Conservation (phyloP, 2,113 vertebrate genomes). For the Pycnonotus jocosus region DNA sequence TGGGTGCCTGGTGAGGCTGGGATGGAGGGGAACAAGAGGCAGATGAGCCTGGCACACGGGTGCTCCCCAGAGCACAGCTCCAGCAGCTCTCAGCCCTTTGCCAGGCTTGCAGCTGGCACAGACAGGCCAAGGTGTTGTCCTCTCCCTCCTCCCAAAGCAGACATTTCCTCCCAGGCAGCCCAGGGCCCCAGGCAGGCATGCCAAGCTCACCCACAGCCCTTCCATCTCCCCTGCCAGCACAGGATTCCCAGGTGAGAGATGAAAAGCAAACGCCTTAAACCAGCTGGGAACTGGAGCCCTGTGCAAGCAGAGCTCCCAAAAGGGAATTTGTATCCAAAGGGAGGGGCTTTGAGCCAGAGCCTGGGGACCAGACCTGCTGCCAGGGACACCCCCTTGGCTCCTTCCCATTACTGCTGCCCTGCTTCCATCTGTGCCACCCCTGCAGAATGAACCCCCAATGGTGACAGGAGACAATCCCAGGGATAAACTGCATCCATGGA, state of each 20-base stretch:
- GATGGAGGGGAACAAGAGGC: accelerated
- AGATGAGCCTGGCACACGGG: accelerated
- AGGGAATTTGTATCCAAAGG: neutral
- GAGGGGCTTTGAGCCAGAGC: neutral
- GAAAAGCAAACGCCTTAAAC: neutral
- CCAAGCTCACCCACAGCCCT: slow-evolving; percentile 11
- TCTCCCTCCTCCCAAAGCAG: neutral
- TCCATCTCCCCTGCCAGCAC: neutral
- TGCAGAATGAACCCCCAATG: accelerated
- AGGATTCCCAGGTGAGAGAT: slow-evolving; percentile 16
- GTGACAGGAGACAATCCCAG: neutral
- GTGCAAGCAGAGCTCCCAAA: neutral
- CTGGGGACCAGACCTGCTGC: neutral
- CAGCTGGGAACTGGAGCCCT: neutral
- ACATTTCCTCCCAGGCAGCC: neutral
- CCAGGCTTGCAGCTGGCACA: neutral
- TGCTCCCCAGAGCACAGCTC: neutral
- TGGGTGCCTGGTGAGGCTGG: accelerated
- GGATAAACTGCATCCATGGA: neutral
- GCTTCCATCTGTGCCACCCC: neutral
- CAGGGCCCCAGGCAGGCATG: neutral
- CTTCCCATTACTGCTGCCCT: neutral
- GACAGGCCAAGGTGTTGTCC: neutral
- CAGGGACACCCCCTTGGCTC: neutral
- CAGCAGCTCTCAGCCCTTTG: neutral